phyloP scores from a whole-genome alignment of 2,888 invertebrate species.

The Oligia strigilis region DNA sequence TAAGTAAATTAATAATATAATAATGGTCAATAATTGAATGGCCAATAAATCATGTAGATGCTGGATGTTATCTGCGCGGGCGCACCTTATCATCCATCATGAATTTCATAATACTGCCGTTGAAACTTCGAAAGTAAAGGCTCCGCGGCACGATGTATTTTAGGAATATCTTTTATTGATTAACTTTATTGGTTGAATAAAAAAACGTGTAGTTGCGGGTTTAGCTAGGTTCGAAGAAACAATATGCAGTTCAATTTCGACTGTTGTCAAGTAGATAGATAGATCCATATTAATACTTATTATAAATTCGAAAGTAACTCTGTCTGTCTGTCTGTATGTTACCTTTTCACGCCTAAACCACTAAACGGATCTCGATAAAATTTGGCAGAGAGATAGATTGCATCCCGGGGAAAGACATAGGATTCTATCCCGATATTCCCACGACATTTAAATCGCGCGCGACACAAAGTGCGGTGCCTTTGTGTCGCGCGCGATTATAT shows the following conservation, averaged over 20 bases:
- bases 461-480: too few relatives aligned
- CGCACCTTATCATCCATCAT: slow-evolving; percentile 74
- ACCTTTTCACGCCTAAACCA: too few relatives aligned
- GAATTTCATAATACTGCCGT: slow-evolving; percentile 68
- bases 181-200: background rate
- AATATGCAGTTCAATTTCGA: background rate
- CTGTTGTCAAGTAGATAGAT: background rate
- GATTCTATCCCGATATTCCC: too few relatives aligned
- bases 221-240: background rate
- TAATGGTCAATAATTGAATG: slow-evolving; percentile 56
- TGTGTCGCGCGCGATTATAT: too few relatives aligned
- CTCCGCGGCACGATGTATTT: slow-evolving; percentile 26
- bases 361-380: too few relatives aligned
- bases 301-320: too few relatives aligned
- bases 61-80: slow-evolving; percentile 72
- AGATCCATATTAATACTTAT: too few relatives aligned
- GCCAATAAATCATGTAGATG: slow-evolving; percentile 62
- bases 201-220: background rate
- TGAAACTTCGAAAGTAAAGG: slow-evolving; percentile 69
- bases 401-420: too few relatives aligned
- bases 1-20: slow-evolving; percentile 60
- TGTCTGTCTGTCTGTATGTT: too few relatives aligned
- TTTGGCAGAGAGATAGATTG: too few relatives aligned
- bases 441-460: too few relatives aligned
- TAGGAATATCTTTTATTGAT: slow-evolving; percentile 4